Conservation (phyloP, 2,888 invertebrate genomes). For the Chorisops tibialis region DNA sequence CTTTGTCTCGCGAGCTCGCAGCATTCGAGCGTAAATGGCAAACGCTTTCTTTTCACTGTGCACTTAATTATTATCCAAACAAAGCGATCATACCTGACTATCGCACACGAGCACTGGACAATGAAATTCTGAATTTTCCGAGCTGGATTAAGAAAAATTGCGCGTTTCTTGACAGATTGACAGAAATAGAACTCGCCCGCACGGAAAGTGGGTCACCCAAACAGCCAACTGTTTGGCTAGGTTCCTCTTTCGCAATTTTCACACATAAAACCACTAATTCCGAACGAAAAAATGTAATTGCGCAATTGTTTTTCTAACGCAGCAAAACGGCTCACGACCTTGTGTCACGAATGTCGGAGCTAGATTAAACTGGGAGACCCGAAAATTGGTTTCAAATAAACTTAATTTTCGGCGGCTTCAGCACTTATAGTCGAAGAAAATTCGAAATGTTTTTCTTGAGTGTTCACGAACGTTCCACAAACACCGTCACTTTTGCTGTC, state of each 20-base stretch:
- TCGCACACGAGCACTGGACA: background rate
- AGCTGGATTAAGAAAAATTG: background rate
- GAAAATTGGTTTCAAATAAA: no score
- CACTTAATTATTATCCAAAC: background rate
- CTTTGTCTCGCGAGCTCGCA: background rate
- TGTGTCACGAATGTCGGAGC: no score
- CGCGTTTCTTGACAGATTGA: background rate
- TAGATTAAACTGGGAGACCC: no score
- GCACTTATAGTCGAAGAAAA: background rate
- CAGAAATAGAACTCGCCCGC: slow-evolving; percentile 14
- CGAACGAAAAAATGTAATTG: slow-evolving; percentile 5
- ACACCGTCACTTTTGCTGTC: background rate
- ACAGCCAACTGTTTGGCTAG: slow-evolving; percentile 13
- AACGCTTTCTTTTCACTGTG: background rate
- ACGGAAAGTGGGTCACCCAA: slow-evolving; percentile 7
- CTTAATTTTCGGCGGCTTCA: no score
- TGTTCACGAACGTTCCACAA: slow-evolving; percentile 11
- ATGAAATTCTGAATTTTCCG: no score
- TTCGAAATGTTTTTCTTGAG: slow-evolving; percentile 1
- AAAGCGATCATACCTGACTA: background rate
- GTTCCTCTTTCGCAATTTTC: slow-evolving; percentile 17
- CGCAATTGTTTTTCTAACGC: slow-evolving; percentile 17
- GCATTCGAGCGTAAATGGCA: background rate
- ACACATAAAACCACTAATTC: background rate
- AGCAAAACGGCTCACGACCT: background rate